Evolutionary conservation across 1,140 invertebrate genomes (phyloP).

Genomic region (Lepidotrigona ventralis): DNA sequence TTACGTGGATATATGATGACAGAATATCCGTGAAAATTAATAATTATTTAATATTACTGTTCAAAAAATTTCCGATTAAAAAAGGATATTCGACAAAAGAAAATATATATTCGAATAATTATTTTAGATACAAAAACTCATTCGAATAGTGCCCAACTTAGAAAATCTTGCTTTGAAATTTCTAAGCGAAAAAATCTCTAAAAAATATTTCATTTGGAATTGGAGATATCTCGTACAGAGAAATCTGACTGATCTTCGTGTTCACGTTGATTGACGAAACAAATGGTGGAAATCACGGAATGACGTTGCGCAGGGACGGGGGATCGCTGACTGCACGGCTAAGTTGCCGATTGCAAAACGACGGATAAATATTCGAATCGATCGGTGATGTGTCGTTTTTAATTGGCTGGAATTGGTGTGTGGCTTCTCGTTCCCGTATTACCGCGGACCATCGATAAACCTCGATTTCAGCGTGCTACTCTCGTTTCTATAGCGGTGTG

Average conservation of each 20-base stretch:
- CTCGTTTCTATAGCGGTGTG: not conserved
- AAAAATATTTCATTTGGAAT: not conserved
- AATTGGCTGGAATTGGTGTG: conserved; percentile 37
- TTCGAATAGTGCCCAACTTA: too few species aligned
- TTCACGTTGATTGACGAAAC: not conserved
- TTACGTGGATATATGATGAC: too few species aligned
- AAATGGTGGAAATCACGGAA: not conserved
- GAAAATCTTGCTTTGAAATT: too few species aligned
- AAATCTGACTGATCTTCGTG: not conserved
- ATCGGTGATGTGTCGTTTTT: conserved; percentile 44
- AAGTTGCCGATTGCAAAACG: conserved; percentile 12
- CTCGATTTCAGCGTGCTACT: conserved; percentile 15
- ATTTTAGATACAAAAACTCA: too few species aligned
- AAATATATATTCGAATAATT: too few species aligned
- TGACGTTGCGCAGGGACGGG: not conserved
- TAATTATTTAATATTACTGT: too few species aligned
- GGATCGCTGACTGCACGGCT: not conserved
- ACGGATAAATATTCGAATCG: conserved; percentile 50
- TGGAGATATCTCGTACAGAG: not conserved
- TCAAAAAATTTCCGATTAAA: too few species aligned
- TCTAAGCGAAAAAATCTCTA: too few species aligned
- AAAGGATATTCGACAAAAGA: too few species aligned
- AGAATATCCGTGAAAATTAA: too few species aligned
- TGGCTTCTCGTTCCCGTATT: conserved; percentile 31
- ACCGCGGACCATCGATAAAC: conserved; percentile 1